phyloP scores from a whole-genome alignment of 2,888 invertebrate genomes.

The Sarcophaga variegata region DNA sequence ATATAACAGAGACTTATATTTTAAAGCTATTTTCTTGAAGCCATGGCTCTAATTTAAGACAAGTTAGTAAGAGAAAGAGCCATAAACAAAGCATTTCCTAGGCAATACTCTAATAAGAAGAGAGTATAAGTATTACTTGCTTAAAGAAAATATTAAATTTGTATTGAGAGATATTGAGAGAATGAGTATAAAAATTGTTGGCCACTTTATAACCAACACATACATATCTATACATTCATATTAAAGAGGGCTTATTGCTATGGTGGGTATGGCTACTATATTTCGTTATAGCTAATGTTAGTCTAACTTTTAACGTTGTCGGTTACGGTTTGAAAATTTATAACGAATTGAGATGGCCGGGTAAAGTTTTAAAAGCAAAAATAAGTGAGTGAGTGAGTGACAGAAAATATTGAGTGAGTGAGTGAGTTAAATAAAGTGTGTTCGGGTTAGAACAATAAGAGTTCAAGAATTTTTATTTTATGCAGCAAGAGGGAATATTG shows the following conservation, averaged over 20 bases:
- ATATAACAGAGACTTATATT: background rate
- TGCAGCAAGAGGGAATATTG: background rate
- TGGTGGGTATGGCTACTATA: constrained; percentile 45
- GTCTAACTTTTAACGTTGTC: constrained; percentile 60
- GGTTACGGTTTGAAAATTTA: constrained; percentile 47
- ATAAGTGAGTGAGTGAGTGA: background rate
- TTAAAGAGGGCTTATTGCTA: background rate
- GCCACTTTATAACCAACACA: constrained; percentile 11
- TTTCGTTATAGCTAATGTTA: constrained; percentile 33
- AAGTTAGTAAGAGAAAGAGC: constrained; percentile 4
- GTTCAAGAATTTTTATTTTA: background rate
- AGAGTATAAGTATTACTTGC: background rate
- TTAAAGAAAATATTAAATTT: background rate
- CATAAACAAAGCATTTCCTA: constrained; percentile 14
- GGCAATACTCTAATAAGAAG: background rate
- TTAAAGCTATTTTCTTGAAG: background rate
- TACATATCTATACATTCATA: background rate
- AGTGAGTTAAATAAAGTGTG: background rate
- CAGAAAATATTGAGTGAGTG: background rate
- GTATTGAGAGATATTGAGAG: constrained; percentile 16
- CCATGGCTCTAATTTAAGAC: background rate
- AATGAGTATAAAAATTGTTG: constrained; percentile 1
- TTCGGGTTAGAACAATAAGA: background rate
- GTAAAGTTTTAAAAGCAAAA: constrained; percentile 15
- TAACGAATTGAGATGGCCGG: constrained; percentile 47